Evolutionary conservation across 2,888 invertebrate genomes (phyloP).

Genomic region (Phlogophora meticulosa): DNA sequence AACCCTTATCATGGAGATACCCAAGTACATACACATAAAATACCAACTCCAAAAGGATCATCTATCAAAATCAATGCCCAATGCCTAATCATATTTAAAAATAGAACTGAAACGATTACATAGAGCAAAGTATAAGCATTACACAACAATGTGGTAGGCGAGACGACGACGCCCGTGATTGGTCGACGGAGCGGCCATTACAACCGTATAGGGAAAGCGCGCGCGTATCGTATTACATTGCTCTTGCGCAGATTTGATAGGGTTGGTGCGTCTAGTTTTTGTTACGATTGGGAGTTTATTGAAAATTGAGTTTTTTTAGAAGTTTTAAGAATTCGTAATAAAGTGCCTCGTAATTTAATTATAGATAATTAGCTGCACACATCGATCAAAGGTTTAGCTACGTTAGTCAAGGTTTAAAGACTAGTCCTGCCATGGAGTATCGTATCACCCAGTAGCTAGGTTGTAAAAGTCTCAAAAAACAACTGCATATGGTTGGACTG

Average conservation of each 20-base stretch:
- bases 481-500: no score
- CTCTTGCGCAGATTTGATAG: slow-evolving; percentile 66
- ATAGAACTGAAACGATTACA: slow-evolving; percentile 56
- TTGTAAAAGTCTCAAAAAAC: no score
- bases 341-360: no score
- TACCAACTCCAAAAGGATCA: slow-evolving; percentile 5
- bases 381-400: no score
- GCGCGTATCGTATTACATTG: slow-evolving; percentile 81
- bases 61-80: slow-evolving; percentile 21
- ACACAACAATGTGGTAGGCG: slow-evolving; percentile 75
- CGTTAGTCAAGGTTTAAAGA: no score
- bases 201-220: slow-evolving; percentile 84
- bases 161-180: slow-evolving; percentile 75
- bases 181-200: slow-evolving; percentile 77
- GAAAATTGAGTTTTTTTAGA: no score
- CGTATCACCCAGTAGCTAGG: no score
- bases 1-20: no score
- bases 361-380: no score
- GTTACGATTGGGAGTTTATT: background rate
- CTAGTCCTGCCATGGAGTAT: no score
- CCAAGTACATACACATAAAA: background rate
- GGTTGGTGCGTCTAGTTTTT: slow-evolving; percentile 31
- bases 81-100: slow-evolving; percentile 53
- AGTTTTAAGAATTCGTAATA: no score
- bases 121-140: slow-evolving; percentile 57